A percentile compares a stretch with the other conserved stretches of the same genome.
Conservation (phyloP, 2,888 invertebrate genomes). For the Acleris literana region DNA sequence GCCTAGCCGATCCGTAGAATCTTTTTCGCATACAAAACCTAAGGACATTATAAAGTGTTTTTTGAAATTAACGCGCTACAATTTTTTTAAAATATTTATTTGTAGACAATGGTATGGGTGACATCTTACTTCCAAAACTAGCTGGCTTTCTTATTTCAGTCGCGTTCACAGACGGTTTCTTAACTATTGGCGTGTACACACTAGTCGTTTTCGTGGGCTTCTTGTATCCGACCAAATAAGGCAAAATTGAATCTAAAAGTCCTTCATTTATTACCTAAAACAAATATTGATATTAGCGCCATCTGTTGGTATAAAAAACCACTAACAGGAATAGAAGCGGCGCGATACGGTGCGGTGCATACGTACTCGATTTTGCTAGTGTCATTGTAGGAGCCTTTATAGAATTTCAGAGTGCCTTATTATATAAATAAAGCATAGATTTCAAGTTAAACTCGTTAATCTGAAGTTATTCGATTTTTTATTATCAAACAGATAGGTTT, state of each 20-base stretch:
- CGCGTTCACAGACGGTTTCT: conserved; percentile 66
- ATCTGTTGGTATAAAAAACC: conserved; percentile 49
- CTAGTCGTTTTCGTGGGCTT: conserved; percentile 81
- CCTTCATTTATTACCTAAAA: conserved; percentile 91
- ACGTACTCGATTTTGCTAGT: too few species aligned
- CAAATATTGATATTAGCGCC: conserved; percentile 52
- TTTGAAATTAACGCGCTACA: not conserved
- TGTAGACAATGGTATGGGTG: conserved; percentile 37
- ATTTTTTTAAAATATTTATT: not conserved
- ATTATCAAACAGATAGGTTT: too few species aligned
- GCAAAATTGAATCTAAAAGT: conserved; percentile 91
- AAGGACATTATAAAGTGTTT: conserved; percentile 32
- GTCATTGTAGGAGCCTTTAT: too few species aligned
- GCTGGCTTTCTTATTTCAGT: conserved; percentile 78
- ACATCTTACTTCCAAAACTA: conserved; percentile 74
- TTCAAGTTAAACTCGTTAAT: too few species aligned
- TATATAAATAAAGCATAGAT: too few species aligned
- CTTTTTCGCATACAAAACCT: conserved; percentile 77
- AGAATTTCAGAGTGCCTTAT: too few species aligned
- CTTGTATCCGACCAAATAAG: conserved; percentile 86
- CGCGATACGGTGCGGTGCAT: too few species aligned
- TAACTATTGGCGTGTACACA: conserved; percentile 81
- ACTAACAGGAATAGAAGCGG: not conserved
- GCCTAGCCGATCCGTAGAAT: conserved; percentile 74
- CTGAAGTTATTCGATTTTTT: too few species aligned